phyloP scores from a whole-genome alignment of 2,888 invertebrate genomes.

The Dascillus cervinus region DNA sequence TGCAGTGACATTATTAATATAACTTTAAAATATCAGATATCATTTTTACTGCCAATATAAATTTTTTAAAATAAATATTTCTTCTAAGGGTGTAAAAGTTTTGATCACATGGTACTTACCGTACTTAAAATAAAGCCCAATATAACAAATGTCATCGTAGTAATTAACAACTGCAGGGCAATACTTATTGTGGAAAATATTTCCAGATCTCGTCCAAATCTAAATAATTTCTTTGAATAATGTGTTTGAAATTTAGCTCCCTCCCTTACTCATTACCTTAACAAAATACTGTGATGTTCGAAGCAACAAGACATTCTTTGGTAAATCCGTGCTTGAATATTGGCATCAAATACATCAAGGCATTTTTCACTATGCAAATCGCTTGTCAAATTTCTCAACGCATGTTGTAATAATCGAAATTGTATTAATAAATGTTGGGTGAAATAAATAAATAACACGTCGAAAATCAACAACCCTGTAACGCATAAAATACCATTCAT shows the following conservation, averaged over 20 bases:
- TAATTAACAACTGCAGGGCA: slow-evolving; percentile 3
- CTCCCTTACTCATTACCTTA: slow-evolving; percentile 5
- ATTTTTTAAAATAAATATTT: too few relatives aligned
- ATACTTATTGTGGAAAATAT: slow-evolving; percentile 1
- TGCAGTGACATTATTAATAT: too few relatives aligned
- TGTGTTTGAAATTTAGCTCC: slow-evolving; percentile 1
- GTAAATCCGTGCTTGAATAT: slow-evolving; percentile 8
- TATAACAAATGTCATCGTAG: slow-evolving; percentile 2
- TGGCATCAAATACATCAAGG: slow-evolving; percentile 2
- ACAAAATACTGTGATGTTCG: slow-evolving; percentile 10
- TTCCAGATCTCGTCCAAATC: slow-evolving; percentile 4
- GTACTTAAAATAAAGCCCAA: slow-evolving; percentile 3
- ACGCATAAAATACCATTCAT: slow-evolving; percentile 8
- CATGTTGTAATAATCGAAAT: slow-evolving; percentile 7
- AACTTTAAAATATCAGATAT: too few relatives aligned
- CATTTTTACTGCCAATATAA: too few relatives aligned
- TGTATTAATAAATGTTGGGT: slow-evolving; percentile 11
- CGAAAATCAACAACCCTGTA: slow-evolving; percentile 5
- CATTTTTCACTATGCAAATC: slow-evolving; percentile 3
- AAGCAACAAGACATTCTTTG: slow-evolving; percentile 8
- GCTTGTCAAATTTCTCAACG: slow-evolving; percentile 6
- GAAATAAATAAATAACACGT: slow-evolving; percentile 10
- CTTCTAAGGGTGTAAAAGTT: too few relatives aligned
- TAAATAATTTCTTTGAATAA: slow-evolving; percentile 1
- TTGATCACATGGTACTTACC: not conserved